Conservation (phyloP, 1,140 invertebrate species). For the Temnothorax nylanderi region DNA sequence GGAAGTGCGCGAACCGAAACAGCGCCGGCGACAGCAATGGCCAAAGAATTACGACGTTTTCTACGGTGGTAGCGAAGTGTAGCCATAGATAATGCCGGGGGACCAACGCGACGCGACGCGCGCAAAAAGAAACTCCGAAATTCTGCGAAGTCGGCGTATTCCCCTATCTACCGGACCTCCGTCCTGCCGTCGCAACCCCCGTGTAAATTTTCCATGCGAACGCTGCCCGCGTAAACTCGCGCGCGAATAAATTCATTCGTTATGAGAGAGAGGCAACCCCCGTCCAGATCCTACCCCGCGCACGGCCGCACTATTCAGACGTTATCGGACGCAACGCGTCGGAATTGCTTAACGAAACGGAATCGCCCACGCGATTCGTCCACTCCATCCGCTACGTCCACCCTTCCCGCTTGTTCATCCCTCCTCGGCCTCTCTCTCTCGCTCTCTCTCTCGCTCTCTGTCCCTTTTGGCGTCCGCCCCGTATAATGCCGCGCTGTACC, state of each 20-base stretch:
- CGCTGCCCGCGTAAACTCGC: constrained; percentile 67
- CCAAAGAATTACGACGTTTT: constrained; percentile 36
- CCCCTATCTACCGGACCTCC: constrained; percentile 59
- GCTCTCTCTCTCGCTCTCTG: neutral
- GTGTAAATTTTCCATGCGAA: constrained; percentile 72
- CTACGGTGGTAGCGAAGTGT: constrained; percentile 19
- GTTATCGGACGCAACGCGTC: constrained; percentile 71
- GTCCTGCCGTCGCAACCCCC: constrained; percentile 38
- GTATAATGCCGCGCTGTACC: neutral
- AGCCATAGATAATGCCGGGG: constrained; percentile 22
- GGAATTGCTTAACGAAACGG: constrained; percentile 77
- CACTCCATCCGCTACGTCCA: neutral
- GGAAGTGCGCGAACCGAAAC: neutral
- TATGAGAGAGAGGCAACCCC: constrained; percentile 57
- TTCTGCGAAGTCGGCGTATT: constrained; percentile 65
- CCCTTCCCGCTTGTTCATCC: neutral
- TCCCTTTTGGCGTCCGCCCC: neutral
- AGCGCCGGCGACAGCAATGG: neutral
- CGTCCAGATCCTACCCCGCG: neutral
- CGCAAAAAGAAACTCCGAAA: constrained; percentile 65
- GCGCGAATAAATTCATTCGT: constrained; percentile 75
- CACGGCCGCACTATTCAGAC: constrained; percentile 42
- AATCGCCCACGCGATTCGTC: constrained; percentile 60
- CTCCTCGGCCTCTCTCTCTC: neutral
- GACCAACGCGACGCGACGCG: neutral